Base-by-base conservation (phyloP, 2,113 vertebrate genomes). In the Himantopus leucocephalus region DNA sequence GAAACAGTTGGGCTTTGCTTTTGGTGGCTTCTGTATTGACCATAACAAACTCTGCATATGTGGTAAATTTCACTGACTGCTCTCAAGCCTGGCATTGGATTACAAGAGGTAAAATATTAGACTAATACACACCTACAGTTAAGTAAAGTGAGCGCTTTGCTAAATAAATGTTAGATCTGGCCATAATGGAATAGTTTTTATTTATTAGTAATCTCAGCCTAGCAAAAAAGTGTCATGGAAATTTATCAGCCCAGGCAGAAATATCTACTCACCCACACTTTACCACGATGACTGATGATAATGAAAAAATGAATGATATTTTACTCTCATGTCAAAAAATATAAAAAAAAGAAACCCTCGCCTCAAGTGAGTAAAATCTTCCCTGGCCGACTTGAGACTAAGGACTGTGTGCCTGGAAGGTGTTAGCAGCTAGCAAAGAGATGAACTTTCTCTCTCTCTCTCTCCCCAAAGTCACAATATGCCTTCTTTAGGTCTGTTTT, bases 191-290 rank as follows among this genome's bases (percentile, higher is more conserved):
- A 80, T 83, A 94, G 71, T 96, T 96, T 96, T 97, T 96, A 97
- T 97, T 97, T 97, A 97, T 97, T 97, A 95, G 94, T 95, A 97
- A 94, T 95, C 92, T 95, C 91, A 96, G 91, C 50, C 87, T 85
- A 90, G 93, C 87, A 93, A 97, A 96, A 96, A 95, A 95, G 77
- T 90, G 95, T 96, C 91, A 96, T 10, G 50, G 84, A 96, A 96
- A 97, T 97, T 96, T 96, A 97, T 95, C 97, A 96, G 87, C 75
- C 37, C 63, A 70, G 77, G 58, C 84, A 97, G 93, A 97, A 97
- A 96, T 96, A 96, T 45, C 84, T 94, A 76, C 90, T 96, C 84
- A 82, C 74, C 74, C 67, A 91, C 84, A 77, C 71, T 95, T 93
- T 95, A 93, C 70, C 41, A 39, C 0, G 1, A 90, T 97, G 97